Conservation (phyloP, 2,113 vertebrate genomes). For the Labrus mixtus region DNA sequence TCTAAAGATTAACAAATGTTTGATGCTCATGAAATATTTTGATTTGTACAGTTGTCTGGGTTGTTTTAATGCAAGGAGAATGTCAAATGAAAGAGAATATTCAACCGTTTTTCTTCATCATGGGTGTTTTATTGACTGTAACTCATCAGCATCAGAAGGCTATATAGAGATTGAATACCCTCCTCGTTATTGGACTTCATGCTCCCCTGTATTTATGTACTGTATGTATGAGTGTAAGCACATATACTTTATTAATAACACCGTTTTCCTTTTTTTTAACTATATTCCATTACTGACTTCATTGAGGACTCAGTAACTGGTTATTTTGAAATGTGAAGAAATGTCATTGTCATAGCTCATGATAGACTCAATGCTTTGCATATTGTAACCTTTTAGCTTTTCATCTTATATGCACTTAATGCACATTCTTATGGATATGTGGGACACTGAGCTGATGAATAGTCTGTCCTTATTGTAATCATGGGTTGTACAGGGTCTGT, state of each 20-base stretch:
- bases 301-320: not conserved
- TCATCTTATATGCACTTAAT: conserved; percentile 32
- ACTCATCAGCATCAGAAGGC: not conserved
- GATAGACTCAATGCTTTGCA: conserved; percentile 26
- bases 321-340: conserved; percentile 28
- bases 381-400: conserved; percentile 41
- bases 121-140: conserved; percentile 15
- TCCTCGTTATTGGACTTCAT: conserved; percentile 5
- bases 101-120: not conserved
- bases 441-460: conserved; percentile 30
- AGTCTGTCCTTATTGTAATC: conserved; percentile 15
- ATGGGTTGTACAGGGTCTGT: no score
- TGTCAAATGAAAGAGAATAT: conserved; percentile 9
- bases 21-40: not conserved
- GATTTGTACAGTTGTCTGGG: not conserved
- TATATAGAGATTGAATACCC: not conserved
- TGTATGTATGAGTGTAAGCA: conserved; percentile 16
- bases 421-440: conserved; percentile 22
- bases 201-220: conserved; percentile 19
- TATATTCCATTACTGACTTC: conserved; percentile 25
- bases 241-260: conserved; percentile 13
- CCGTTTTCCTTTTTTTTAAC: no score
- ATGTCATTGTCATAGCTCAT: conserved; percentile 16
- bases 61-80: conserved; percentile 15
- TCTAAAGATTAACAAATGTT: conserved; percentile 25